phyloP scores from a whole-genome alignment of 2,888 invertebrate species.

The Fabriciana adippe region DNA sequence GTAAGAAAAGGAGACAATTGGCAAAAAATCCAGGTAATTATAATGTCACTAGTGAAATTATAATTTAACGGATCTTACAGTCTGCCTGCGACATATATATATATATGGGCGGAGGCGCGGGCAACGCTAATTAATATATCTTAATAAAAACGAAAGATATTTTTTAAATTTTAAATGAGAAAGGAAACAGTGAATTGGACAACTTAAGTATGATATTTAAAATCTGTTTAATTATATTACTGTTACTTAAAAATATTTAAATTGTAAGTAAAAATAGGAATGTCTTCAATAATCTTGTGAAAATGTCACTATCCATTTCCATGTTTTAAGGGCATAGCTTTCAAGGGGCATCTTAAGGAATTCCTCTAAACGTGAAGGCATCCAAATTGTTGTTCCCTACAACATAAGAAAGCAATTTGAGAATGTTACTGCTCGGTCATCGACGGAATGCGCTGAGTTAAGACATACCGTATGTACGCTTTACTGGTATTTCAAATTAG shows the following conservation, averaged over 20 bases:
- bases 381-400: slow-evolving; percentile 63
- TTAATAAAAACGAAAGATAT: no score
- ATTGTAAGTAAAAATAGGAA: neutral
- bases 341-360: slow-evolving; percentile 58
- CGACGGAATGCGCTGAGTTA: slow-evolving; percentile 56
- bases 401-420: slow-evolving; percentile 44
- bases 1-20: no score
- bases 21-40: no score
- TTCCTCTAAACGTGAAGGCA: slow-evolving; percentile 62
- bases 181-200: no score
- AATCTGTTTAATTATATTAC: no score
- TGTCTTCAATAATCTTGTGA: neutral
- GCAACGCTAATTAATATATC: no score
- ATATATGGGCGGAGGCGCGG: no score
- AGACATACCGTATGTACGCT: slow-evolving; percentile 43
- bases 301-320: slow-evolving; percentile 6
- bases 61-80: no score
- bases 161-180: no score
- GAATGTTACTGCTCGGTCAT: slow-evolving; percentile 55
- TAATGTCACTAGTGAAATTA: no score
- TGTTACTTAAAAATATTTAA: neutral
- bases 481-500: slow-evolving; percentile 20
- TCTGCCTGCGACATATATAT: no score
- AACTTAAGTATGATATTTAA: no score
- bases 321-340: slow-evolving; percentile 58